These are phyloP conservation scores for Neosilurus mollespiculum DNA, from an alignment of 2,797 vertebrate genomes.

Conservation along the genomic window DNA sequence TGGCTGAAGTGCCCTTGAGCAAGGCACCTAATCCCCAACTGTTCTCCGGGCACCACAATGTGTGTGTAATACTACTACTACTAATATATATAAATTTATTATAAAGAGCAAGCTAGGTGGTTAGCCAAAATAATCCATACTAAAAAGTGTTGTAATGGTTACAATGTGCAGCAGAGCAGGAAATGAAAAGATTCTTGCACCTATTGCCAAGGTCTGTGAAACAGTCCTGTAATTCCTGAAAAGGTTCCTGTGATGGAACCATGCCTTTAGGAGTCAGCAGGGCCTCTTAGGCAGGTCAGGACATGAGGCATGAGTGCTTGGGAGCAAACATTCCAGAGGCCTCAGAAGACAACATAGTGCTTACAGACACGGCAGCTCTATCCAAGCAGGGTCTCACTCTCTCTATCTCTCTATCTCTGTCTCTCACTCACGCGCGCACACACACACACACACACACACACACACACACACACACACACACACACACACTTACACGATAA, in stretches of 20 bases:
- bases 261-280: slow-evolving; percentile 48
- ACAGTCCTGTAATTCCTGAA: slow-evolving; percentile 15
- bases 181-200: not conserved
- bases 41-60: too few species aligned
- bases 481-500: slow-evolving; percentile 37
- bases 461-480: slow-evolving; percentile 32
- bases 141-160: not conserved
- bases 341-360: slow-evolving; percentile 48
- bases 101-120: not conserved
- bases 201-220: not conserved
- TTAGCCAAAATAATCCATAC: not conserved
- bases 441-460: slow-evolving; percentile 16
- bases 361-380: slow-evolving; percentile 55
- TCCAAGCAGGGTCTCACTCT: slow-evolving; percentile 35
- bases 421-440: not conserved
- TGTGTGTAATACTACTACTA: too few species aligned
- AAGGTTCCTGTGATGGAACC: slow-evolving; percentile 31
- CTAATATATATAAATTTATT: not conserved
- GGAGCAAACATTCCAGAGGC: slow-evolving; percentile 62
- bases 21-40: too few species aligned
- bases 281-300: slow-evolving; percentile 53
- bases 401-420: not conserved
- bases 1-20: too few species aligned
- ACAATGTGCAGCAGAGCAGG: not conserved
- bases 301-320: slow-evolving; percentile 56